Evolutionary conservation across 2,888 invertebrate species (phyloP), one percentile per base, ranked within the genome.

Genomic region (Dolichomitus sp.): DNA sequence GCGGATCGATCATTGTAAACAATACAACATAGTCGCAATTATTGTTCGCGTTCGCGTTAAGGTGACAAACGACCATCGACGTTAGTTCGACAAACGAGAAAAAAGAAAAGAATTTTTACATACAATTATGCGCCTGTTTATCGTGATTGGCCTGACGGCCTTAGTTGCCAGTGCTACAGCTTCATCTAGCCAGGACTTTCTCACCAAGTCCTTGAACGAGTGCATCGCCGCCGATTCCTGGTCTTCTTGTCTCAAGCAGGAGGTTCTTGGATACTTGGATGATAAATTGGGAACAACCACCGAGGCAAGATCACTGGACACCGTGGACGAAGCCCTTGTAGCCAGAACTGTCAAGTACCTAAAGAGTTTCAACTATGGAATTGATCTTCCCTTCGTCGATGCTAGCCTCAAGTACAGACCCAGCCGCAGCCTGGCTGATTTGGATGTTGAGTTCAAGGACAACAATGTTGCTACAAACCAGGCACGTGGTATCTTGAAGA

Each of bases 231-330:
- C 95, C 65, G 95, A 95, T 82, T 95, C 96, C 7, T 96, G 97
- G 93, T 95, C 96, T 92, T 94, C 95, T 63, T 97, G 97, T 90
- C 95, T 97, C 87, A 97, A 97, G 94, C 95, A 95, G 93, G 96
- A 97, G 94, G 96, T 97, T 89, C 94, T 98, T 40, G 95, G 95
- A 75, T 97, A 96, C 94, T 94, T 98, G 94, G 97, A 97, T 93
- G 96, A 95, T 52, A 94, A 96, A 77, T 93, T 96, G 81, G 96
- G 96, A 4, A 92, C 89, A 0, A 90, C 73, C 14, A 92, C 93
- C 1, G 92, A 91, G 59, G 90, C 92, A 0, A 89, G 91, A 57
- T 91, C 93, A 0, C 73, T 93, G 66, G 92, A 92, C 12, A 91
- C 91, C 68, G 81, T 93, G 84, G 97, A 97, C 88, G 96, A 96